These are phyloP conservation scores for Drosophila planitibia DNA, from an alignment of 2,888 invertebrate genomes.

Conservation along the genomic window DNA sequence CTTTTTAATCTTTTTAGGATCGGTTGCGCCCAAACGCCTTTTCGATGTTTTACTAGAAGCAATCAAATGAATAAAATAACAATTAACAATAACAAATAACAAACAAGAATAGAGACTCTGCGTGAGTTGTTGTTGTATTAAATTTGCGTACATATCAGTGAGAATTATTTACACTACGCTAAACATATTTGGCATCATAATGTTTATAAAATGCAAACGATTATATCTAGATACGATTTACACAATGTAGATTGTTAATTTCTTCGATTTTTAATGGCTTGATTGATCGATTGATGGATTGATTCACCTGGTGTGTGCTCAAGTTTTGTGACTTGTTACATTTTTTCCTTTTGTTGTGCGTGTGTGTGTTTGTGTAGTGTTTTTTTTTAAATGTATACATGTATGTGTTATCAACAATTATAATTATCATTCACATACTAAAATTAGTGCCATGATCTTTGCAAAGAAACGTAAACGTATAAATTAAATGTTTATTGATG, in stretches of 20 bases:
- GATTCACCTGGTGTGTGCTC: conserved; percentile 49
- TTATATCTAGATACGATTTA: conserved; percentile 26
- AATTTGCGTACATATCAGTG: conserved; percentile 71
- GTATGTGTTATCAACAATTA: conserved; percentile 18
- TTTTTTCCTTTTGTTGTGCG: conserved; percentile 16
- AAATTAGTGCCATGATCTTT: conserved; percentile 65
- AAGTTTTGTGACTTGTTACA: conserved; percentile 28
- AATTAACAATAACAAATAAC: conserved; percentile 15
- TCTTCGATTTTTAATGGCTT: conserved; percentile 28
- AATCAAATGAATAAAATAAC: background rate
- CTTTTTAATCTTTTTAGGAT: background rate
- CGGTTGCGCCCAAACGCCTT: conserved; percentile 13
- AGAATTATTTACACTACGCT: conserved; percentile 65
- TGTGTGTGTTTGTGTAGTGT: conserved; percentile 14
- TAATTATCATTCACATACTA: conserved; percentile 37
- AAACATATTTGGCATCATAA: conserved; percentile 40
- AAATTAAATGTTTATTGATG: conserved; percentile 50
- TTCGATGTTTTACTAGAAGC: conserved; percentile 12
- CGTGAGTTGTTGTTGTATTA: conserved; percentile 62
- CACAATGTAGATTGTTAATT: conserved; percentile 35
- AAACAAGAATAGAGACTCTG: conserved; percentile 13
- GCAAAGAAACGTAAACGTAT: conserved; percentile 30
- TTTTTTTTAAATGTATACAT: conserved; percentile 11
- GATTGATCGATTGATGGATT: conserved; percentile 27
- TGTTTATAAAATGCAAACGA: conserved; percentile 38